A percentile compares a stretch with the other conserved stretches of the same genome.
Evolutionary conservation across 2,113 vertebrate genomes (phyloP).

Genomic region (Entelurus aequoreus): DNA sequence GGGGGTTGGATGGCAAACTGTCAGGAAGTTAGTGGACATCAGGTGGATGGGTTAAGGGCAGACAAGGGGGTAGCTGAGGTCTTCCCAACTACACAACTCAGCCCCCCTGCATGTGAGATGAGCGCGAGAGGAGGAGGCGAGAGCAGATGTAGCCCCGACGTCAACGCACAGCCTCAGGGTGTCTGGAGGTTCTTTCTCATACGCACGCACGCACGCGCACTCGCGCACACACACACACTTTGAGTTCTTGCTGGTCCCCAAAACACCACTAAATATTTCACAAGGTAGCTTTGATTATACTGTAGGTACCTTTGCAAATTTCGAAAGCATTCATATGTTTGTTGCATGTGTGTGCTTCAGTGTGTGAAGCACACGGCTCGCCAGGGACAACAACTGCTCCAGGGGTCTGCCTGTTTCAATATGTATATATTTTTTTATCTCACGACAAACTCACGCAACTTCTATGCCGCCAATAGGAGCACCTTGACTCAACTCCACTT

Average conservation of each 20-base stretch:
- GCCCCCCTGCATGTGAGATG: conserved; percentile 4
- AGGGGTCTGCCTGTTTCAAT: conserved; percentile 40
- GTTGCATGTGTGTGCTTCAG: neutral
- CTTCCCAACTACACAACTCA: neutral
- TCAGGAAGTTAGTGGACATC: conserved; percentile 36
- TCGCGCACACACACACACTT: neutral
- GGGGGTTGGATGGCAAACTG: too few species aligned
- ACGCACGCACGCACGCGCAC: conserved; percentile 2
- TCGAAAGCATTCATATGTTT: neutral
- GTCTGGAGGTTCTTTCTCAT: neutral
- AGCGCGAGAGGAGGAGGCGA: conserved; percentile 33
- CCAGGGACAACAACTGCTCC: conserved; percentile 54
- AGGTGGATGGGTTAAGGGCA: conserved; percentile 30
- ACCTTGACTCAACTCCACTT: conserved; percentile 13
- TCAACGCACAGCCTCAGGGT: too few species aligned
- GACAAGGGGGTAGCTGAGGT: conserved; percentile 16
- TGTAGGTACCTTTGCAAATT: conserved; percentile 4
- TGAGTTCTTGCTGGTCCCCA: neutral
- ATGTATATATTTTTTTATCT: conserved; percentile 13
- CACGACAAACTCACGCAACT: conserved; percentile 19
- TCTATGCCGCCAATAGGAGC: conserved; percentile 14
- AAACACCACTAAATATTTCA: conserved; percentile 2
- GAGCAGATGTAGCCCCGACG: conserved; percentile 38
- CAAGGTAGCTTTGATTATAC: conserved; percentile 11
- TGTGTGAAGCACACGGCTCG: conserved; percentile 17